Conservation (phyloP, 1,140 invertebrate species). For the Ectropis grisescens region DNA sequence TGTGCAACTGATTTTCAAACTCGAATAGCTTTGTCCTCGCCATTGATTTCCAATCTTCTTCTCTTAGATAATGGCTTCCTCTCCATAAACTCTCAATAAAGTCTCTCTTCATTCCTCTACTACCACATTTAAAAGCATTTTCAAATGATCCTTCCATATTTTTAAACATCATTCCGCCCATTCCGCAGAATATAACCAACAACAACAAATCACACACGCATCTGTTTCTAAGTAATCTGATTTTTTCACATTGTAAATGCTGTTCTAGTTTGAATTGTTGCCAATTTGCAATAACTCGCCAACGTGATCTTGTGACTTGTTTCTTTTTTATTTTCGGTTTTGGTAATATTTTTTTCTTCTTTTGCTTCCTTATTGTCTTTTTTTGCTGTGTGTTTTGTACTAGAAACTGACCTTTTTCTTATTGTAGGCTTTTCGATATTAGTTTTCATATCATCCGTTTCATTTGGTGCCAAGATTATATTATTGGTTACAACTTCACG, state of each 20-base stretch:
- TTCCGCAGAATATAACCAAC: slow-evolving; percentile 80
- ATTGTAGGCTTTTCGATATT: slow-evolving; percentile 27
- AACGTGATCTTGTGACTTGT: slow-evolving; percentile 24
- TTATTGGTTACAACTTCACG: slow-evolving; percentile 30
- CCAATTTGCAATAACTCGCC: slow-evolving; percentile 69
- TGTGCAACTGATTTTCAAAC: slow-evolving; percentile 89
- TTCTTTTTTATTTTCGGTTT: slow-evolving; percentile 27
- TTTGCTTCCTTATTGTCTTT: slow-evolving; percentile 11
- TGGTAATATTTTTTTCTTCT: slow-evolving; percentile 21
- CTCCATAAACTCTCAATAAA: slow-evolving; percentile 86
- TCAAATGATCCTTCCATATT: slow-evolving; percentile 86
- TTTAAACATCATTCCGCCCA: slow-evolving; percentile 83
- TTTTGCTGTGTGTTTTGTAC: slow-evolving; percentile 16
- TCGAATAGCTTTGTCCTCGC: slow-evolving; percentile 84
- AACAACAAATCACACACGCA: slow-evolving; percentile 78
- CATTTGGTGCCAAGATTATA: slow-evolving; percentile 21
- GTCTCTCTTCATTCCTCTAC: slow-evolving; percentile 87
- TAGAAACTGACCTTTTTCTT: slow-evolving; percentile 35
- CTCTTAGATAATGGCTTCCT: slow-evolving; percentile 82
- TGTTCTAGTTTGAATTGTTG: slow-evolving; percentile 72
- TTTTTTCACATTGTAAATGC: slow-evolving; percentile 65
- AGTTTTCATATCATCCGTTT: slow-evolving; percentile 3
- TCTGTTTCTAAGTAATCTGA: slow-evolving; percentile 73
- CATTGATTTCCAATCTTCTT: slow-evolving; percentile 90
- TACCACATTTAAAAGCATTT: slow-evolving; percentile 88